Base-by-base conservation (phyloP, 2,797 vertebrate species). In the Pangasius larnaudii region DNA sequence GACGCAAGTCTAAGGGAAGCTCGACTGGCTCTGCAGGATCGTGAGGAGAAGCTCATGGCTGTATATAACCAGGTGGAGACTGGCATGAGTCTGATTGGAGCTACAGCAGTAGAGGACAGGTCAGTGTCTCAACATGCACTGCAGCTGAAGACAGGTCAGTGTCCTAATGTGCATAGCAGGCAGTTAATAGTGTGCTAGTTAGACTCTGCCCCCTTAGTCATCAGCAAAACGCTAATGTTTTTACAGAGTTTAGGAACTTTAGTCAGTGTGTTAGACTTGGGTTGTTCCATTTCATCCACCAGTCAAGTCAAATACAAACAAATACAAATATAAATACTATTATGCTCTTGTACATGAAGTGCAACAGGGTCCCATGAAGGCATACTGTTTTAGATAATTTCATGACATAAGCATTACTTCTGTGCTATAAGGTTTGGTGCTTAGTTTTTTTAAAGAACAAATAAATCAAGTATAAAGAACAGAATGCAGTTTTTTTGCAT, bases 101-200 rank as follows among this genome's bases (percentile, higher is more conserved):
- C 98, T 11, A 99, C 98, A 5, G 98, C 99, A 27, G 98, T 99
- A 18, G 99, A 99, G 93, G 99, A 99, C 95, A 97, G 97, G 99
- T 99, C 90, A 84, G 96, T 89, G 80, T 63, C 13, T 11, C 16
- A 63, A 3, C 2, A 9, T 61, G 56, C 56, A 42, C 56, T 81
- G 13, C 22, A 59, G 33, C 33, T 24, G 33, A 39, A 33, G 56
- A 59, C 33, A 59, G 30, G 33, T 61, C 56, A 61, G 56, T 42
- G 56, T 27, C 59, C 58, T 30, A 18, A 24, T 11, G 16, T 87
- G 58, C 86, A 49, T 65, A 10, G 1, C 16, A n/a, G 5, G 42
- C 22, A n/a, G 56, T 61, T 81, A 81, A 81, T 42, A 61, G 36
- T 27, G 16, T 24, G 42, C 56, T 61, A 81, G 78, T 39, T 24